Evolutionary conservation across 2,113 vertebrate species (phyloP).

Genomic region (Cyphotilapia sp.): DNA sequence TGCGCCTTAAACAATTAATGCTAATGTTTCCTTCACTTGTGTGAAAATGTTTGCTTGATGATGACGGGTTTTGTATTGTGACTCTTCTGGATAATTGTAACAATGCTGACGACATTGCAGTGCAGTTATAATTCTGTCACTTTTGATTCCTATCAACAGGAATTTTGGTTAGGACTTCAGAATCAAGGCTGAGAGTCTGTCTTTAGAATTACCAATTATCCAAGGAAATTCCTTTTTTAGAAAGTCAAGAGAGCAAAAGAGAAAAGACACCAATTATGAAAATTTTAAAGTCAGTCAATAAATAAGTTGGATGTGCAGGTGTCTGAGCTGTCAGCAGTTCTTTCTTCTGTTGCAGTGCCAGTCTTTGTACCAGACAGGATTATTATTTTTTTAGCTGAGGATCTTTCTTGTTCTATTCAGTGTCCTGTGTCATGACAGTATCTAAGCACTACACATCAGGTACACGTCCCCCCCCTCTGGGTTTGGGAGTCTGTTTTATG

Average conservation of each 20-base stretch:
- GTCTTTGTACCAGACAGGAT: not conserved
- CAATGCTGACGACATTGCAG: not conserved
- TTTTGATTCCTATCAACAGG: not conserved
- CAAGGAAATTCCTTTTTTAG: not conserved
- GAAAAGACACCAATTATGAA: fast-evolving
- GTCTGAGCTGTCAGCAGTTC: not conserved
- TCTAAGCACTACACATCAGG: slow-evolving; percentile 4
- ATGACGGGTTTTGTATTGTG: not conserved
- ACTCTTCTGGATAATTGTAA: not conserved
- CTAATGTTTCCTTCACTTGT: not conserved
- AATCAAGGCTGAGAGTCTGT: not conserved
- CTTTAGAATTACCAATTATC: not conserved
- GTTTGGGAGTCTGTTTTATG: slow-evolving; percentile 30
- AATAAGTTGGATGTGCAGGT: not conserved
- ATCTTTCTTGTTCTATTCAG: not conserved
- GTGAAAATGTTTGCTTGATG: not conserved
- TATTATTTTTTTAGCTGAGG: not conserved
- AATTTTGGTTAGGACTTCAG: not conserved
- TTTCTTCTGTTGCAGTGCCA: not conserved
- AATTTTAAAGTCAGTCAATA: not conserved
- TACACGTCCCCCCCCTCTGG: not conserved
- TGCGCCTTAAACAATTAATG: not conserved
- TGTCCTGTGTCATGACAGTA: not conserved
- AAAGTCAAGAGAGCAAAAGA: not conserved
- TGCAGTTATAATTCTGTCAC: not conserved